Conservation (phyloP, 92 coral and sea anemone genomes). For the Galaxea fascicularis region DNA sequence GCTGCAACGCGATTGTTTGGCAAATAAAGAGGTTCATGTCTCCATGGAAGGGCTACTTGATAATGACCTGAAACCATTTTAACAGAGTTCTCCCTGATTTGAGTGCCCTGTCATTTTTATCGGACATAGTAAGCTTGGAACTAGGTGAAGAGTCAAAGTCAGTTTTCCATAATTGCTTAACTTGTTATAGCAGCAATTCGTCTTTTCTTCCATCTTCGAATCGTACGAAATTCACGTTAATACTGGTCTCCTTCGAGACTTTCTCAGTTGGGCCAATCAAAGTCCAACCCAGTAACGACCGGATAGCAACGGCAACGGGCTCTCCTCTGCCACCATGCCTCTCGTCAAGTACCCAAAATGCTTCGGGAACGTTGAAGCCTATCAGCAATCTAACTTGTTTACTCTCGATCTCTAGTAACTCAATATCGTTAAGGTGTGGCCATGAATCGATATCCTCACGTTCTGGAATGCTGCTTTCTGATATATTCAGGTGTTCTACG, state of each 20-base stretch:
- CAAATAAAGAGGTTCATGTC: not conserved
- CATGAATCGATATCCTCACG: not conserved
- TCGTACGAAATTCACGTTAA: no score
- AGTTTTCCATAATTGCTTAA: not conserved
- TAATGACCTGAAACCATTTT: conserved; percentile 8
- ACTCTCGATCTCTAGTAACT: not conserved
- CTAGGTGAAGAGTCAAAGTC: not conserved
- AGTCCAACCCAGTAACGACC: no score
- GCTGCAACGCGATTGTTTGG: no score
- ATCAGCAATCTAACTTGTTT: not conserved
- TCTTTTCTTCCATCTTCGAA: no score
- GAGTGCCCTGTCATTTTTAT: not conserved
- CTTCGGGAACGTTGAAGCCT: not conserved
- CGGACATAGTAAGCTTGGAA: not conserved
- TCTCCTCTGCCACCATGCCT: no score
- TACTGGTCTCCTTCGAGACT: no score
- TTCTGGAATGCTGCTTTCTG: not conserved
- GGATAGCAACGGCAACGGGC: no score
- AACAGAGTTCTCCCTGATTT: not conserved
- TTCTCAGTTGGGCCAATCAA: no score
- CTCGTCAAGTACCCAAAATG: not conserved
- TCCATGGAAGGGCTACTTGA: conserved; percentile 15
- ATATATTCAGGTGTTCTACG: not conserved
- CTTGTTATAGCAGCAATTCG: not conserved
- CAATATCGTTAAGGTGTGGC: not conserved